These are phyloP conservation scores for Petrocephalus schoutedeni DNA, from an alignment of 2,797 vertebrate genomes.

Conservation along the genomic window DNA sequence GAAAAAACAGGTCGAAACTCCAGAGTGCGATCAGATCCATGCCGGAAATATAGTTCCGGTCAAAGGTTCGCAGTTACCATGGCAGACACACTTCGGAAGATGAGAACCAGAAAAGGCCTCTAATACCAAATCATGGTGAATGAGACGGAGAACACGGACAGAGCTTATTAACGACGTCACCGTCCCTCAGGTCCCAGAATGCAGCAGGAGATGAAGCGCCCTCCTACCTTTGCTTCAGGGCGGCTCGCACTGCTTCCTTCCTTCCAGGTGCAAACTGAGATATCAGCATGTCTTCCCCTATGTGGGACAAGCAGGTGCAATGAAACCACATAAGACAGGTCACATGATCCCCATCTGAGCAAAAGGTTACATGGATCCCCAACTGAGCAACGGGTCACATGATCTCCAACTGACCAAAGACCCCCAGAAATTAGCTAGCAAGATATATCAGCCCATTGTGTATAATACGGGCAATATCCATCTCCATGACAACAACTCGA, in stretches of 20 bases:
- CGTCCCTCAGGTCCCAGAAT: background rate
- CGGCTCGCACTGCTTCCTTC: constrained; percentile 66
- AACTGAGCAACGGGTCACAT: background rate
- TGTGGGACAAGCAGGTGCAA: constrained; percentile 23
- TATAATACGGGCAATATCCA: background rate
- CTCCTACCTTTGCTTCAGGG: constrained; percentile 57
- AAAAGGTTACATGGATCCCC: background rate
- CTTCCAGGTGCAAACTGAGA: constrained; percentile 69
- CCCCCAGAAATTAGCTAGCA: background rate
- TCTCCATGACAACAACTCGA: background rate
- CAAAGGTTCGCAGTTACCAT: background rate
- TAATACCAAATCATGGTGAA: background rate
- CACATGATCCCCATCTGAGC: background rate
- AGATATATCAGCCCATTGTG: background rate
- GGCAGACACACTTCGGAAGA: background rate
- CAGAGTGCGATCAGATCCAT: background rate
- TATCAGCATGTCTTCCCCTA: constrained; percentile 70
- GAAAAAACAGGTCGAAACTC: background rate
- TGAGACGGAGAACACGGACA: background rate
- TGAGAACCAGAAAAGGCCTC: background rate
- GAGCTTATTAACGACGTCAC: background rate
- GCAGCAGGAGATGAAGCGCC: too few relatives aligned
- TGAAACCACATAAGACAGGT: background rate
- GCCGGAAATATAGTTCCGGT: background rate
- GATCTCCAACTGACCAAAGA: background rate